Evolutionary conservation across 2,888 invertebrate species (phyloP), one percentile per base, ranked within the genome.

Genomic region (Catocala fraxini): DNA sequence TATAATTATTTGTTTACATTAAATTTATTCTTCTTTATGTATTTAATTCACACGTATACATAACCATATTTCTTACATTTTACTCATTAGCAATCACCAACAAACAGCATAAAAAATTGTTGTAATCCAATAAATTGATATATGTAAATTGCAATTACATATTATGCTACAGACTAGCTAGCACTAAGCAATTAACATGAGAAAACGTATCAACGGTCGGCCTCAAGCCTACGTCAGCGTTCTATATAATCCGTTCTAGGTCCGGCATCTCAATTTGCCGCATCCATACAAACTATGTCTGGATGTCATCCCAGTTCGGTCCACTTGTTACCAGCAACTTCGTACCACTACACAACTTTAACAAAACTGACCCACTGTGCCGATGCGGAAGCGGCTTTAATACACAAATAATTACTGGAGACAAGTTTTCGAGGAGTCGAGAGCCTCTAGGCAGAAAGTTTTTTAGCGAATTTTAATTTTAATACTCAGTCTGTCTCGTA

Each of bases 341-440:
- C 13, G 68, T 62, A 67, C 68, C 75, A 71, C 72, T 75, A 73
- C 66, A 77, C 65, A 75, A 77, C 77, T 70, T 75, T 57, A 49
- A 58, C 65, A 57, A 54, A 67, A 76, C 77, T 86, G 84, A 85
- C 85, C 84, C 79, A 82, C 74, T 80, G 62, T 57, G 78, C 77
- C 74, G 71, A 66, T 67, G 64, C 72, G 71, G 68, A 77, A 67
- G 74, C 73, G 63, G 78, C 77, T 78, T 81, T 78, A 77, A 78
- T 81, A 80, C 79, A 80, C 82, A 84, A 86, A 85, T 84, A 81
- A 86, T 84, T 83, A 82, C 77, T 73, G 72, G 65, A 75, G 78
- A 80, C 76, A 77, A 77, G 62, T 73, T 81, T 56, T 64, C 65
- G 64, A 70, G 58, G 62, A 65, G 70, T 66, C 51, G 56, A 77